Evolutionary conservation across 2,113 vertebrate species (phyloP).

Genomic region (Argyrosomus japonicus): DNA sequence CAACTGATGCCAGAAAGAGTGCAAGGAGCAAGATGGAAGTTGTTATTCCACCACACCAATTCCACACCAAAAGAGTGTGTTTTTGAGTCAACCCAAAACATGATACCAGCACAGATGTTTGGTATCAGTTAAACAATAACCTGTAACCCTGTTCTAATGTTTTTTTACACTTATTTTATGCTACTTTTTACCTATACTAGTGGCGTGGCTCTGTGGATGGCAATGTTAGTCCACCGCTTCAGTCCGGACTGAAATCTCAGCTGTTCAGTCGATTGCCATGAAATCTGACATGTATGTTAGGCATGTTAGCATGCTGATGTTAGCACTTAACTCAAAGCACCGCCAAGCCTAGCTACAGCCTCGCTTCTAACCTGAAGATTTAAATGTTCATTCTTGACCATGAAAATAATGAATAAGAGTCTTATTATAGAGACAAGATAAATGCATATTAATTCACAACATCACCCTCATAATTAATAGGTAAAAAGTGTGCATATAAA

Average conservation of each 20-base stretch:
- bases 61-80: too few relatives aligned
- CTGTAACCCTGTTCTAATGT: background rate
- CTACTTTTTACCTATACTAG: background rate
- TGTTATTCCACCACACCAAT: background rate
- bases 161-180: background rate
- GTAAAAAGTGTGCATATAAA: background rate
- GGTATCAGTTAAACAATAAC: background rate
- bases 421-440: background rate
- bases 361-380: background rate
- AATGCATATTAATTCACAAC: too few relatives aligned
- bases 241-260: background rate
- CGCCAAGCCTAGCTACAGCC: background rate
- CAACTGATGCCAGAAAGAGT: conserved; percentile 1
- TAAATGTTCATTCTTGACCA: background rate
- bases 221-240: background rate
- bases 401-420: background rate
- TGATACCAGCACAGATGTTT: background rate
- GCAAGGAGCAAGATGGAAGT: background rate
- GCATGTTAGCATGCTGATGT: background rate
- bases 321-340: background rate
- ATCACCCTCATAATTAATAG: background rate
- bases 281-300: too few relatives aligned
- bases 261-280: too few relatives aligned
- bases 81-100: background rate
- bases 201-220: background rate